Evolutionary conservation across 2,888 invertebrate species (phyloP).

Genomic region (Hypomecis atomaria): DNA sequence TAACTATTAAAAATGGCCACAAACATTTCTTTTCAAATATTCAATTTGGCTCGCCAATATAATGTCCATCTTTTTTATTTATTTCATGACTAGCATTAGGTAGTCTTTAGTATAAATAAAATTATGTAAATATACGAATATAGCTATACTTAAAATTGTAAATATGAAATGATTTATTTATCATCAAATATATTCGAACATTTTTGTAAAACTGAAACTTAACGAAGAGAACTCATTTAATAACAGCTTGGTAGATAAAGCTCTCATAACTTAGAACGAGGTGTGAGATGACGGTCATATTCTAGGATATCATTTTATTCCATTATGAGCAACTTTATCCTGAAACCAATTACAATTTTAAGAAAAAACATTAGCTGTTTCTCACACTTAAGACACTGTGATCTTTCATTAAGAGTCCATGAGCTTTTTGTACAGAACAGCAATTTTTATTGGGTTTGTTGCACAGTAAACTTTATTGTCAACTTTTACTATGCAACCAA

Average conservation of each 20-base stretch:
- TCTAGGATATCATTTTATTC: too few relatives aligned
- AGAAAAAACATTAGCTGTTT: too few relatives aligned
- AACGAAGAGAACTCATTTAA: not conserved
- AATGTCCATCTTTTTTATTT: not conserved
- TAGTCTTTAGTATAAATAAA: not conserved
- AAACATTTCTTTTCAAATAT: not conserved
- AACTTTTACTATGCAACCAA: too few relatives aligned
- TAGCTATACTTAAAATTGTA: constrained; percentile 6
- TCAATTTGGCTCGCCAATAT: not conserved
- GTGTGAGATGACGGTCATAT: too few relatives aligned
- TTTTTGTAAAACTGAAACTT: not conserved
- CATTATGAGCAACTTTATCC: too few relatives aligned
- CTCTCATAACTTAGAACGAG: not conserved
- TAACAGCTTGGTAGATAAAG: not conserved
- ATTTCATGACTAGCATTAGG: not conserved
- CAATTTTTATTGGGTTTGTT: too few relatives aligned
- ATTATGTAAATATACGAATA: not conserved
- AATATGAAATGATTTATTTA: constrained; percentile 5
- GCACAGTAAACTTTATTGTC: too few relatives aligned
- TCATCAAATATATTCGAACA: not conserved
- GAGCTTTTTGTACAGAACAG: too few relatives aligned
- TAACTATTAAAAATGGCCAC: too few relatives aligned
- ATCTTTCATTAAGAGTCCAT: too few relatives aligned
- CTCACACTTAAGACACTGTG: too few relatives aligned
- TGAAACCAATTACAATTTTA: too few relatives aligned